Percentiles rank a stretch among this genome's conserved stretches.
Evolutionary conservation across 2,797 vertebrate genomes (phyloP).

Genomic region (Coregonus ussuriensis): DNA sequence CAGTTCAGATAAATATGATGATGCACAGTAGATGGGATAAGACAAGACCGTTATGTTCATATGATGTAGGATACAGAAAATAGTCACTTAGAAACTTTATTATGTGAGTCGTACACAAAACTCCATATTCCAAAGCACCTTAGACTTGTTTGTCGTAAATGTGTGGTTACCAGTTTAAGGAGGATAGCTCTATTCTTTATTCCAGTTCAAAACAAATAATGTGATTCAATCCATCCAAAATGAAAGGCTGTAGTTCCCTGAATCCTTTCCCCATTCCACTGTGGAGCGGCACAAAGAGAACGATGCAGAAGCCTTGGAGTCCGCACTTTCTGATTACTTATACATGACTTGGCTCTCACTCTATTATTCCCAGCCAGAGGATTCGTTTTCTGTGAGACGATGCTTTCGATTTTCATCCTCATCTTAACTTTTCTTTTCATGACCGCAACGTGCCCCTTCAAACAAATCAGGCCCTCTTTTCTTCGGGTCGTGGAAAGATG

Average conservation of each 20-base stretch:
- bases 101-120: not conserved
- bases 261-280: slow-evolving; percentile 15
- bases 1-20: not conserved
- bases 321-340: slow-evolving; percentile 67
- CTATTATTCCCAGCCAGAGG: slow-evolving; percentile 55
- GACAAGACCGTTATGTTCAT: too few species aligned
- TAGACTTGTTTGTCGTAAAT: not conserved
- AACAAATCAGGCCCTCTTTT: slow-evolving; percentile 57
- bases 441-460: slow-evolving; percentile 62
- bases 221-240: slow-evolving; percentile 23
- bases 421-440: slow-evolving; percentile 70
- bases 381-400: slow-evolving; percentile 45
- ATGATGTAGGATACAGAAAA: not conserved
- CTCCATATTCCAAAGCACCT: not conserved
- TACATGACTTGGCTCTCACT: slow-evolving; percentile 61
- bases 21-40: not conserved
- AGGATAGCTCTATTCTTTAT: not conserved
- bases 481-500: slow-evolving; percentile 17
- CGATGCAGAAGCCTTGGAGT: slow-evolving; percentile 12
- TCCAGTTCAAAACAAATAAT: not conserved
- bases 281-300: slow-evolving; percentile 31
- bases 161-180: not conserved
- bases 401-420: slow-evolving; percentile 65
- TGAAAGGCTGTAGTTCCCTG: slow-evolving; percentile 36
- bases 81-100: not conserved